Evolutionary conservation across 2,797 vertebrate genomes (phyloP).

Genomic region (Eidolon dupreanum): DNA sequence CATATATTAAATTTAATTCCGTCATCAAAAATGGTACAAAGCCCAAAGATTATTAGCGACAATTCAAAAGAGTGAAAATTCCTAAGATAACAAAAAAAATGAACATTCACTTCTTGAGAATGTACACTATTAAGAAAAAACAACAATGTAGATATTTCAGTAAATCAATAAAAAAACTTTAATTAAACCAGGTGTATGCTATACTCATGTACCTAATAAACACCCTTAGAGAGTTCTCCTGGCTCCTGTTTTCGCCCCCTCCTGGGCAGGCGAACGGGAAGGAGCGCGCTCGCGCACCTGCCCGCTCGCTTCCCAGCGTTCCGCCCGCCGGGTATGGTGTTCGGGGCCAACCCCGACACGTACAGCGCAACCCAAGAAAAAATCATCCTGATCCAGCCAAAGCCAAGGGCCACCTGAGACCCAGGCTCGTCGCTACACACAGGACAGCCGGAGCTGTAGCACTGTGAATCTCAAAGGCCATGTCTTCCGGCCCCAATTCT

Average conservation of each 20-base stretch:
- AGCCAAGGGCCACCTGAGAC: neutral
- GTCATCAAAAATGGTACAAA: conserved; percentile 21
- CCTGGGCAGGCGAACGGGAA: neutral
- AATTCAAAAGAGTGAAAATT: conserved; percentile 25
- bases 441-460: neutral
- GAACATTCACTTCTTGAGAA: neutral
- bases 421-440: neutral
- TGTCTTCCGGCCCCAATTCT: neutral
- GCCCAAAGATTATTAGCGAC: neutral
- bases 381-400: neutral
- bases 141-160: neutral
- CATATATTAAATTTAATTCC: neutral
- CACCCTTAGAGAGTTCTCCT: neutral
- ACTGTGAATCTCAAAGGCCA: neutral
- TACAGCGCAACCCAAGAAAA: neutral
- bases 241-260: neutral
- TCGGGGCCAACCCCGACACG: no score
- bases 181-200: neutral
- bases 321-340: neutral
- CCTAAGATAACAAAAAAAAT: neutral
- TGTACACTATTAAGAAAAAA: neutral
- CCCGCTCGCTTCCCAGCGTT: neutral
- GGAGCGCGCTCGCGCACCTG: neutral
- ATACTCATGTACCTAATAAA: neutral
- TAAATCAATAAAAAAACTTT: neutral